Conservation (phyloP, 2,888 invertebrate genomes). For the Caenorhabditis plicata region DNA sequence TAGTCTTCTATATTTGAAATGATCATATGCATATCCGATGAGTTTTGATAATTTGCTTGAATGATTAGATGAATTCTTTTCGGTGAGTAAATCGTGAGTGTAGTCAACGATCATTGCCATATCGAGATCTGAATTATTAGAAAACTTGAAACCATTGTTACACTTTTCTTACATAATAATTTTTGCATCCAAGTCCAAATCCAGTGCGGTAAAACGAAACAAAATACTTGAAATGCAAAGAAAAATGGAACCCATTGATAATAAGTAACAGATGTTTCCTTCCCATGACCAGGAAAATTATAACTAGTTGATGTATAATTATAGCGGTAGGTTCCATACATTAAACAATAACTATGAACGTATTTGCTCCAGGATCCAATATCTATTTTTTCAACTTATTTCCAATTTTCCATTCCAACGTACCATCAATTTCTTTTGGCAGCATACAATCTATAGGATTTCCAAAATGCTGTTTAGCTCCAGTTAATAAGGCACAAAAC, state of each 20-base stretch:
- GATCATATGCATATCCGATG: constrained; percentile 18
- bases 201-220: constrained; percentile 29
- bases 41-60: constrained; percentile 14
- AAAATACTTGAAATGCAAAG: constrained; percentile 30
- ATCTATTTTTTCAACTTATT: constrained; percentile 8
- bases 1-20: constrained; percentile 25
- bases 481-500: constrained; percentile 24
- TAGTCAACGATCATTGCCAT: constrained; percentile 25
- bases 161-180: constrained; percentile 16
- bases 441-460: constrained; percentile 39
- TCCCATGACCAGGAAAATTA: constrained; percentile 9
- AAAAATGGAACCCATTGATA: constrained; percentile 42
- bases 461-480: constrained; percentile 36
- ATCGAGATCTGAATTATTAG: constrained; percentile 16
- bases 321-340: constrained; percentile 33
- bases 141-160: not conserved
- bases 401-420: not conserved
- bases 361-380: constrained; percentile 27
- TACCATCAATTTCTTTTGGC: constrained; percentile 25
- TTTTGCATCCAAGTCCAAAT: constrained; percentile 31
- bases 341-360: constrained; percentile 27
- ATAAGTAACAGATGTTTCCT: constrained; percentile 14
- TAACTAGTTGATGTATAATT: constrained; percentile 2
- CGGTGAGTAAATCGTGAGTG: constrained; percentile 10
- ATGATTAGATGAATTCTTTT: constrained; percentile 8